Evolutionary conservation across 2,113 vertebrate genomes (phyloP).

Genomic region (Dasyurus viverrinus): DNA sequence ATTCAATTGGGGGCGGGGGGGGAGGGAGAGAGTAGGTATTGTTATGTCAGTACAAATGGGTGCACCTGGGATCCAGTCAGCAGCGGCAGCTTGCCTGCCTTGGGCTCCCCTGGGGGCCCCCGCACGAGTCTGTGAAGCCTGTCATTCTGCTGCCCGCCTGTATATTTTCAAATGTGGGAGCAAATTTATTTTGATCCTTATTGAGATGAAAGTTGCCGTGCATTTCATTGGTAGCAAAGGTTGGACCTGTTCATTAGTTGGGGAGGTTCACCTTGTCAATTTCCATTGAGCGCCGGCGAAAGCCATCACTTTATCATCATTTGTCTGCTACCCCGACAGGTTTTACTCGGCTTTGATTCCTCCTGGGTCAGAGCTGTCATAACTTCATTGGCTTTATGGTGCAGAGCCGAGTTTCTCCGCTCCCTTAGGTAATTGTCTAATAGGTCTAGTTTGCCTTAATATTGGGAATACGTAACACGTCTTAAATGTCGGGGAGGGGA

Average conservation of each 20-base stretch:
- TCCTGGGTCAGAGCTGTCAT: constrained; percentile 86
- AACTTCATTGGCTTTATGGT: constrained; percentile 86
- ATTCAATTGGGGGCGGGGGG: constrained; percentile 73
- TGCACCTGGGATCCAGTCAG: constrained; percentile 64
- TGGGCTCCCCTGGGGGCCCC: constrained; percentile 38
- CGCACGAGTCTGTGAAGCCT: constrained; percentile 21
- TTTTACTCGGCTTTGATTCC: constrained; percentile 89
- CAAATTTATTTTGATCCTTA: constrained; percentile 83
- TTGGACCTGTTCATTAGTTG: constrained; percentile 93
- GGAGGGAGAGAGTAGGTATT: constrained; percentile 69
- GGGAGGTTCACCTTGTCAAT: constrained; percentile 90
- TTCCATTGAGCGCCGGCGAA: constrained; percentile 89
- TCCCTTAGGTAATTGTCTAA: constrained; percentile 82
- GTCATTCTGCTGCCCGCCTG: constrained; percentile 44
- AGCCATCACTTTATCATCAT: constrained; percentile 99
- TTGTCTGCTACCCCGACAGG: constrained; percentile 92
- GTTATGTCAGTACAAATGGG: constrained; percentile 75
- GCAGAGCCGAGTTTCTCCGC: constrained; percentile 71
- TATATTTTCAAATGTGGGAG: constrained; percentile 64
- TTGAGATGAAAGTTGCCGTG: constrained; percentile 83
- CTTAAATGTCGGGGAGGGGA: constrained; percentile 36
- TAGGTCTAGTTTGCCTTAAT: constrained; percentile 81
- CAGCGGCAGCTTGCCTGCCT: constrained; percentile 55
- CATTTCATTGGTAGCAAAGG: constrained; percentile 81
- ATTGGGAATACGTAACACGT: constrained; percentile 74